These are phyloP conservation scores for Cydia amplana DNA, from an alignment of 1,140 invertebrate genomes.

Conservation along the genomic window DNA sequence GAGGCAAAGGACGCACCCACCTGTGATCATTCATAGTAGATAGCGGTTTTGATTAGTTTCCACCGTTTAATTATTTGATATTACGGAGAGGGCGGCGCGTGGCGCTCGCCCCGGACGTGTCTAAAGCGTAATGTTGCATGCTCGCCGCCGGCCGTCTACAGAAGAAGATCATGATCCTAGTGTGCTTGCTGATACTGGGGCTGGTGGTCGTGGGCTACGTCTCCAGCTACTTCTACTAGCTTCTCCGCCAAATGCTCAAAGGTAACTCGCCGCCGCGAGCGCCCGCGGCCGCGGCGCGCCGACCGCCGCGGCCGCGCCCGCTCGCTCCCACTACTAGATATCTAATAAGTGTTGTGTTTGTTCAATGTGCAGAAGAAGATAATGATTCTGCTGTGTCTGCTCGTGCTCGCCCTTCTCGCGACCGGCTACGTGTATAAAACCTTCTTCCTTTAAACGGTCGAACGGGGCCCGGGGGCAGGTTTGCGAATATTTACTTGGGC, in stretches of 20 bases:
- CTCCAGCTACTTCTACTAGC: slow-evolving; percentile 75
- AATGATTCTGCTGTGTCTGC: slow-evolving; percentile 96
- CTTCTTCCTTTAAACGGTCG: slow-evolving; percentile 68
- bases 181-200: slow-evolving; percentile 95
- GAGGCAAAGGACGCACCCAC: slow-evolving; percentile 76
- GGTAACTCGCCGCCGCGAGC: slow-evolving; percentile 51
- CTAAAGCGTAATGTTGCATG: slow-evolving; percentile 77
- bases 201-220: slow-evolving; percentile 87
- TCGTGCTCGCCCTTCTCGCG: slow-evolving; percentile 87
- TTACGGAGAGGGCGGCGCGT: slow-evolving; percentile 27
- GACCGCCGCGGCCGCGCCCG: slow-evolving; percentile 42
- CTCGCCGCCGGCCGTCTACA: slow-evolving; percentile 81
- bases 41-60: slow-evolving; percentile 12
- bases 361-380: slow-evolving; percentile 96
- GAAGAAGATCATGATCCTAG: slow-evolving; percentile 99
- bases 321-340: slow-evolving; percentile 52
- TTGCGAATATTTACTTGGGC: slow-evolving; percentile 56
- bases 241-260: slow-evolving; percentile 61
- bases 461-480: slow-evolving; percentile 60
- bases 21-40: not conserved
- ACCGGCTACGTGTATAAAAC: slow-evolving; percentile 84
- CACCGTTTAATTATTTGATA: not conserved
- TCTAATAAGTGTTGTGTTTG: slow-evolving; percentile 78
- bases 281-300: slow-evolving; percentile 36
- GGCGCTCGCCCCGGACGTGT: slow-evolving; percentile 46